Base-by-base conservation (phyloP, 2,797 vertebrate genomes). In the Capromys pilorides region DNA sequence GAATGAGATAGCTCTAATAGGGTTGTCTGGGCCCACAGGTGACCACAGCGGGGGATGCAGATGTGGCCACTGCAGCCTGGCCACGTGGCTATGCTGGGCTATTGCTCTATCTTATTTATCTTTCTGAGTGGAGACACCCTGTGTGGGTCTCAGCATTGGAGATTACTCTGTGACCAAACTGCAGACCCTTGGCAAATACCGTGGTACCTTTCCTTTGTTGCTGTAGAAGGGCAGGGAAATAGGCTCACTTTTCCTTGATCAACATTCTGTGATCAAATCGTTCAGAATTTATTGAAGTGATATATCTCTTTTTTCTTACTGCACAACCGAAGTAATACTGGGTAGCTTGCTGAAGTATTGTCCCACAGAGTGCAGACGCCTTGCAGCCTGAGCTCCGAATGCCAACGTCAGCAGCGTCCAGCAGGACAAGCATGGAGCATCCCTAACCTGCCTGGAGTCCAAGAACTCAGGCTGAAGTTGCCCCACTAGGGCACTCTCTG, bases 231-330 rank as follows among this genome's bases (percentile, higher is more conserved):
- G 24, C 22, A 82, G 89, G 21, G 67, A 89, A 83, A 91, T 3
- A 28, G 88, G 36, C 19, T 86, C 79, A 26, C 7, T 54, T 66
- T 81, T 67, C 49, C 41, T 49, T 94, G n/a, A n/a, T 95, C 90
- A 78, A 84, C 59, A 64, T 26, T 91, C 41, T 80, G n/a, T 31
- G 78, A 83, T 64, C 16, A 93, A 89, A 80, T 84, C 75, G 67
- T 90, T 92, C 64, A 77, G 39, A 69, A 64, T 80, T 91, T 88
- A 84, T 12, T 93, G 89, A 93, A 88, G 91, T 77, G 64, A 85
- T 49, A 10, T 80, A 61, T 95, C 36, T 67, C 41, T 79, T 41
- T 64, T 5, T 24, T 33, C 73, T 90, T 84, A 73, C 64, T n/a
- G 28, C 54, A 79, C 61, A 88, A 28, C 19, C 9, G 36, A 77